Evolutionary conservation across 1,140 invertebrate species (phyloP), one percentile per base, ranked within the genome.

Genomic region (Achroia grisella): DNA sequence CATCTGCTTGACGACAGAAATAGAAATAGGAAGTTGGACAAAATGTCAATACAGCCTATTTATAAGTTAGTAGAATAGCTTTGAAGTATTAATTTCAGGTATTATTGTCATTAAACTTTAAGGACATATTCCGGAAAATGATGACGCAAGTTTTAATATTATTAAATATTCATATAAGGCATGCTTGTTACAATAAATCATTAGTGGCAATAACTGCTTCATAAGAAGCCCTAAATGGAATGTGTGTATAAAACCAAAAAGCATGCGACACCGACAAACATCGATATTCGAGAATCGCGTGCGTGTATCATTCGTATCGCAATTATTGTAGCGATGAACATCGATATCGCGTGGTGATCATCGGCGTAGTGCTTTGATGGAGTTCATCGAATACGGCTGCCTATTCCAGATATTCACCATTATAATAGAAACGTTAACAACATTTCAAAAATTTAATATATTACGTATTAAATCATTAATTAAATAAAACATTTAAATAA

Each of bases 321-420:
- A 77, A 78, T 78, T 75, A 83, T 83, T 71, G 66, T 67, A 64
- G 64, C 67, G 42, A 53, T 60, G 61, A 71, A 76, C 71, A 78
- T 67, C 59, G 69, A 70, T 73, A 79, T 79, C 62, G 75, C 73
- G 70, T 82, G 75, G 73, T 69, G 56, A 63, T 68, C 62, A 52
- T 52, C 49, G 48, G 39, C 34, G 40, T 46, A 34, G 31, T 29
- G 50, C 60, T 64, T 61, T 65, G 60, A 69, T 62, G 46, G 32
- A 43, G 12, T 34, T 41, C 37, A 44, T 27, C 31, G 39, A 36
- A 39, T 23, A 13, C 27, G 42, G 14, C 27, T 27, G 30, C 14
- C 46, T 35, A 42, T 42, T 42, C 39, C 13, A n/a, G 28, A 13
- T 12, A 28, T 13, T 13, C 30, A 23, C 17, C 17, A 3, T 2